Conservation (phyloP, 1,140 invertebrate species). For the Branchinecta lynchi region DNA sequence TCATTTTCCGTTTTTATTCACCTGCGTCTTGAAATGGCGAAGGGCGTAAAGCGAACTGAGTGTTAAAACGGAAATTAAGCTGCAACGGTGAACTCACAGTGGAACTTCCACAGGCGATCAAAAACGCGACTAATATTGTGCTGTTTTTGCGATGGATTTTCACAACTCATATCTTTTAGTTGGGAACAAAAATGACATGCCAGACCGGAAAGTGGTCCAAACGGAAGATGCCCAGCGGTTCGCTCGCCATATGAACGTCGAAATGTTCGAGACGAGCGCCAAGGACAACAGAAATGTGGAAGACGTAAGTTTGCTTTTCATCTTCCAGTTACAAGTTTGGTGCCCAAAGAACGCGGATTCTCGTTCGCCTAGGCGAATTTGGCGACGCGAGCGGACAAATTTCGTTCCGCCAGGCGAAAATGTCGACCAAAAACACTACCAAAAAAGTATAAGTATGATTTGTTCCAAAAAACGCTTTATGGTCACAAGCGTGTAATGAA, state of each 20-base stretch:
- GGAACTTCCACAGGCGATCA: too few species aligned
- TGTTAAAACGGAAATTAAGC: too few species aligned
- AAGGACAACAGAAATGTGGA: slow-evolving; percentile 99
- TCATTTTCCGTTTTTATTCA: too few species aligned
- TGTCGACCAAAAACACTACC: too few species aligned
- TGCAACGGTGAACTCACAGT: too few species aligned
- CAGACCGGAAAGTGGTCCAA: slow-evolving; percentile 87
- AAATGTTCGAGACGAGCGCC: slow-evolving; percentile 94
- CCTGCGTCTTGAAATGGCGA: too few species aligned
- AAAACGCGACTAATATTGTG: too few species aligned
- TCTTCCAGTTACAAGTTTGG: background rate
- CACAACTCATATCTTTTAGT: slow-evolving; percentile 41
- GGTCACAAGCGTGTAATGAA: too few species aligned
- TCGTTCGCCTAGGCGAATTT: slow-evolving; percentile 4
- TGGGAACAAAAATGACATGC: slow-evolving; percentile 98
- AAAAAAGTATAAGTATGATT: too few species aligned
- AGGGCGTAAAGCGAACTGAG: too few species aligned
- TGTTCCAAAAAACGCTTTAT: too few species aligned
- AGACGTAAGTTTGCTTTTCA: slow-evolving; percentile 47
- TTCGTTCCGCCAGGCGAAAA: background rate
- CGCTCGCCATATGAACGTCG: slow-evolving; percentile 90
- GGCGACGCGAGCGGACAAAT: background rate
- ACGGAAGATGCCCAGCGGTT: slow-evolving; percentile 93
- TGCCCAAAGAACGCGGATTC: slow-evolving; percentile 23
- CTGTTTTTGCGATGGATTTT: too few species aligned